A percentile compares a stretch with the other conserved stretches of the same genome.
Evolutionary conservation across 2,888 invertebrate genomes (phyloP).

Genomic region (Hartigia nigra): DNA sequence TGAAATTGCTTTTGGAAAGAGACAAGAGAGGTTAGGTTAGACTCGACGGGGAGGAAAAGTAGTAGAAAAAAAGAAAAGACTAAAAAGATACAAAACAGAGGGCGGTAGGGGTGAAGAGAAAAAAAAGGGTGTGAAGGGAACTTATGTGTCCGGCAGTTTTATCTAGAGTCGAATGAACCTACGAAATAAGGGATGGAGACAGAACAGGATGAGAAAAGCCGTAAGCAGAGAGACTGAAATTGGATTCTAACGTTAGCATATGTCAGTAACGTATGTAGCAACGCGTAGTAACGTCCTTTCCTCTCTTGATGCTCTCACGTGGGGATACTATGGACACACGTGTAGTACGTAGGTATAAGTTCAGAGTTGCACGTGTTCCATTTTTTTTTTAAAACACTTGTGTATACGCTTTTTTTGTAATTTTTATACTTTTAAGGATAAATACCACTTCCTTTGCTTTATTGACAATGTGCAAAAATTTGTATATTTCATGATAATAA

Average conservation of each 20-base stretch:
- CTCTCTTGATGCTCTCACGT: not conserved
- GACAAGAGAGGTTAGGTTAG: not conserved
- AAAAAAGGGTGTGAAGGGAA: not conserved
- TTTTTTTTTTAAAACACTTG: not conserved
- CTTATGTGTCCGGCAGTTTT: slow-evolving; percentile 5
- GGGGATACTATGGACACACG: not conserved
- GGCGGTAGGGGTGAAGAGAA: not conserved
- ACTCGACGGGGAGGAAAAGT: not conserved
- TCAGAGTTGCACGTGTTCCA: not conserved
- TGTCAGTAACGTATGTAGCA: not conserved
- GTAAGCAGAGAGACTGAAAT: slow-evolving; percentile 4
- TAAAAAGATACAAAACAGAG: not conserved
- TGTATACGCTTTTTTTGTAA: too few relatives aligned
- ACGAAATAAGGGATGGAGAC: not conserved
- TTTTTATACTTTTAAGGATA: not conserved
- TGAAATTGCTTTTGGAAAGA: not conserved
- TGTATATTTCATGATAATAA: not conserved
- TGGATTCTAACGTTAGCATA: slow-evolving; percentile 8
- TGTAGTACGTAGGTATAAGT: not conserved
- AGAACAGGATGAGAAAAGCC: not conserved
- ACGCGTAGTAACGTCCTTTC: not conserved
- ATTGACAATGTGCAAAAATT: not conserved
- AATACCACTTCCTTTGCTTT: not conserved
- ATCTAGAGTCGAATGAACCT: not conserved
- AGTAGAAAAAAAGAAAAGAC: not conserved